These are phyloP conservation scores for Eospalax fontanierii DNA, from an alignment of 2,797 vertebrate species.

Conservation along the genomic window DNA sequence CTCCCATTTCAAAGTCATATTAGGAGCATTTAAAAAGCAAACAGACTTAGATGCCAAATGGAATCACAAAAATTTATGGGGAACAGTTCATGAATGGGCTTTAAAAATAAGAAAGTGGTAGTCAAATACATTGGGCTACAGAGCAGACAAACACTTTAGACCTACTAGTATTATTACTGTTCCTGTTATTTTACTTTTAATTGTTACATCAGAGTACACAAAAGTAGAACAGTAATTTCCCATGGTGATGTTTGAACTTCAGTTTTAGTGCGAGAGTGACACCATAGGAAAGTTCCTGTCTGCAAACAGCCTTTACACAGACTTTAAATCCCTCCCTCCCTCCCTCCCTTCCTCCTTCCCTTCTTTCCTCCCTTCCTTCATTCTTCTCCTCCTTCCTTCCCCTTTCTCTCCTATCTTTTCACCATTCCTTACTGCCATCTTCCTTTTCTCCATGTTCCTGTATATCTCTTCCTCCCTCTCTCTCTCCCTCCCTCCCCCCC, in stretches of 20 bases:
- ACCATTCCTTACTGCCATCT: neutral
- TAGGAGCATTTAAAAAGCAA: neutral
- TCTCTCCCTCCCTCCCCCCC: no score
- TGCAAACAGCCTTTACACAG: neutral
- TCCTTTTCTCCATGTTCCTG: neutral
- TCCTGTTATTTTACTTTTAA: neutral
- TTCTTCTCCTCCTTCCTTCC: fast-evolving
- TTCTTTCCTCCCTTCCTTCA: no score
- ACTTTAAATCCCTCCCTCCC: neutral
- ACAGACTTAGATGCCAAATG: neutral
- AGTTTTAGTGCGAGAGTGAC: neutral
- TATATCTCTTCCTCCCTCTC: no score
- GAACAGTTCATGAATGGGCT: neutral
- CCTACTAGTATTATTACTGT: neutral
- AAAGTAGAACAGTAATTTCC: neutral
- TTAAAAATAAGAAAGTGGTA: neutral
- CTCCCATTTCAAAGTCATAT: neutral
- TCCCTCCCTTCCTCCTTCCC: no score
- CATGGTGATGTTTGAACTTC: neutral
- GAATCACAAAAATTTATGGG: neutral
- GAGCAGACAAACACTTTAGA: neutral
- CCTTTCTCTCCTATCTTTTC: neutral
- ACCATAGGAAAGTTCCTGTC: neutral
- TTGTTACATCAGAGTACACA: neutral
- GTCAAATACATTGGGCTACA: neutral